phyloP scores from a whole-genome alignment of 2,797 vertebrate genomes.

The Crenuchus spilurus region DNA sequence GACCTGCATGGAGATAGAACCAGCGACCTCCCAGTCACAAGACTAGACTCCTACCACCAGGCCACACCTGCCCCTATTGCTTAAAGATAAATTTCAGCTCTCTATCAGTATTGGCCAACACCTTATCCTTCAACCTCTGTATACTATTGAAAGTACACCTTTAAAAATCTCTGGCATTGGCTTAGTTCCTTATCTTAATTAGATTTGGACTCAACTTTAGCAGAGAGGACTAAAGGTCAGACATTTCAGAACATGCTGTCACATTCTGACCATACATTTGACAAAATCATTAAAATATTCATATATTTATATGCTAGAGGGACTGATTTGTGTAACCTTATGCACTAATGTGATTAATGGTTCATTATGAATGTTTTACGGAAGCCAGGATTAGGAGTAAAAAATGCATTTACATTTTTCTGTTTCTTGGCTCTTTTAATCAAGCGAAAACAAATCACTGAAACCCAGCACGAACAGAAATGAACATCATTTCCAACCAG shows the following conservation, averaged over 20 bases:
- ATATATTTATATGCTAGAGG: not conserved
- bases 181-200: constrained; percentile 1
- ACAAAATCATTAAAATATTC: not conserved
- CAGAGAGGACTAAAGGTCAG: not conserved
- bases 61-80: too few species aligned
- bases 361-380: constrained; percentile 7
- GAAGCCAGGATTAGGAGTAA: not conserved
- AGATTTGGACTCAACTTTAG: not conserved
- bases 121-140: too few species aligned
- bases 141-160: too few species aligned
- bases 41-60: too few species aligned
- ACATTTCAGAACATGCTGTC: not conserved
- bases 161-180: not conserved
- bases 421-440: not conserved
- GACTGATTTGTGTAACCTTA: constrained; percentile 3
- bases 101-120: too few species aligned
- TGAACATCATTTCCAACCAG: not conserved
- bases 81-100: too few species aligned
- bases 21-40: too few species aligned
- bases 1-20: too few species aligned
- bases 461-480: not conserved
- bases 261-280: not conserved
- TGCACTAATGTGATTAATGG: constrained; percentile 1
- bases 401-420: not conserved
- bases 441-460: not conserved